Conservation (phyloP, 2,888 invertebrate species). For the Gandaritis pyraliata region DNA sequence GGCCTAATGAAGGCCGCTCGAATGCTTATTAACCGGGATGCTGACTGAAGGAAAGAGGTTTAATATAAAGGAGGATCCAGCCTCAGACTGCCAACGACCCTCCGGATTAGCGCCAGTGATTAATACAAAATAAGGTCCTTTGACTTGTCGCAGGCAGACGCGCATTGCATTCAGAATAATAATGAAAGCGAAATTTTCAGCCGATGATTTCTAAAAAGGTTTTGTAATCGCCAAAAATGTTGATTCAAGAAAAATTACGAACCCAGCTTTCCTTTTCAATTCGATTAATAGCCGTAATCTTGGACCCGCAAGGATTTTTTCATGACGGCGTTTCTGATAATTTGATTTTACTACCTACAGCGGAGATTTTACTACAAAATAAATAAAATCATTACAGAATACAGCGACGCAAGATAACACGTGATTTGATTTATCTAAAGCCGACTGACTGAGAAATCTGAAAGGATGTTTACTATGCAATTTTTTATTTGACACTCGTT, state of each 20-base stretch:
- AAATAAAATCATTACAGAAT: too few species aligned
- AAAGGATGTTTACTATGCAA: too few species aligned
- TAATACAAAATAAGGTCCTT: constrained; percentile 50
- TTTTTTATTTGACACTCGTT: too few species aligned
- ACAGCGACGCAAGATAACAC: too few species aligned
- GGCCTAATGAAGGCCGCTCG: constrained; percentile 72
- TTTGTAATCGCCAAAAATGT: constrained; percentile 41
- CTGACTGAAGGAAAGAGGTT: constrained; percentile 61
- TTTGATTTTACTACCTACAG: constrained; percentile 42
- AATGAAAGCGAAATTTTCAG: constrained; percentile 44
- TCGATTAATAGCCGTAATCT: constrained; percentile 44
- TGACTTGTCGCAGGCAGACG: constrained; percentile 46
- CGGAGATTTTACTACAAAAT: constrained; percentile 34
- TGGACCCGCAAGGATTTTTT: constrained; percentile 44
- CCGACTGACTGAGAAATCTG: too few species aligned
- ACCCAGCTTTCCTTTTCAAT: constrained; percentile 39
- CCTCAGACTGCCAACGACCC: constrained; percentile 54
- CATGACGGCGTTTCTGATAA: constrained; percentile 44
- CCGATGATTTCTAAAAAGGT: constrained; percentile 42
- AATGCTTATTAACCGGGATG: constrained; percentile 69
- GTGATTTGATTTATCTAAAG: too few species aligned
- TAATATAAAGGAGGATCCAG: constrained; percentile 62
- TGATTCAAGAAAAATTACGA: constrained; percentile 43
- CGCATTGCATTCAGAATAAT: constrained; percentile 47
- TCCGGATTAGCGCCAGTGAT: constrained; percentile 57